phyloP scores from a whole-genome alignment of 1,140 invertebrate genomes.

The Tetramorium simillimum region DNA sequence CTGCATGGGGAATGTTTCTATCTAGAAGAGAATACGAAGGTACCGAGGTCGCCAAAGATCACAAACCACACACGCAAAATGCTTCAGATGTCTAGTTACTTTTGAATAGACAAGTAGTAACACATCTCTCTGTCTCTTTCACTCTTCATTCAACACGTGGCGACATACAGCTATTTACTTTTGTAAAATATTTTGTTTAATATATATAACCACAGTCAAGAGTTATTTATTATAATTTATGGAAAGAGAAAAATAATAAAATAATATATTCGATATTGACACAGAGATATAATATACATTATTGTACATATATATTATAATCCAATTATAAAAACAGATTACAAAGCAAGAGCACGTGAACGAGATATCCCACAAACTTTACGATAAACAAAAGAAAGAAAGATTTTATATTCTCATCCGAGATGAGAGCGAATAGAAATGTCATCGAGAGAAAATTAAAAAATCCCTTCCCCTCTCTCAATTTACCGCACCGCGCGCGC shows the following conservation, averaged over 20 bases:
- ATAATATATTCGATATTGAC: constrained; percentile 81
- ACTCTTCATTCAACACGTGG: constrained; percentile 69
- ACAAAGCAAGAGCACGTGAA: constrained; percentile 33
- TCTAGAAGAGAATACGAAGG: constrained; percentile 52
- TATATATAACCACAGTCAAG: constrained; percentile 77
- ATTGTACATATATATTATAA: constrained; percentile 73
- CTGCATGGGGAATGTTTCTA: constrained; percentile 11
- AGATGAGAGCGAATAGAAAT: too few relatives aligned
- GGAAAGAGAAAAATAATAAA: constrained; percentile 76
- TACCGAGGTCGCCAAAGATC: constrained; percentile 67
- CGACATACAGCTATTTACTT: constrained; percentile 79
- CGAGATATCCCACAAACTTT: not conserved
- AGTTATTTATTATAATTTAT: constrained; percentile 85
- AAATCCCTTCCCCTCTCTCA: not conserved
- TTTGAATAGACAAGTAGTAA: constrained; percentile 72
- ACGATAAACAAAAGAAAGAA: not conserved
- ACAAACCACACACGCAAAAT: constrained; percentile 27
- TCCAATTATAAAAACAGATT: constrained; percentile 76
- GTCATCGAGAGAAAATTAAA: not conserved
- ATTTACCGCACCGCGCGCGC: not conserved
- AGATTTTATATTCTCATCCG: not conserved
- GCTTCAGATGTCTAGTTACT: constrained; percentile 75
- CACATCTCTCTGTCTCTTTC: constrained; percentile 60
- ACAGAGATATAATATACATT: constrained; percentile 71
- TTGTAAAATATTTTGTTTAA: constrained; percentile 83